These are phyloP conservation scores for Zaprionus nigranus DNA, from an alignment of 1,140 invertebrate species.

Conservation along the genomic window DNA sequence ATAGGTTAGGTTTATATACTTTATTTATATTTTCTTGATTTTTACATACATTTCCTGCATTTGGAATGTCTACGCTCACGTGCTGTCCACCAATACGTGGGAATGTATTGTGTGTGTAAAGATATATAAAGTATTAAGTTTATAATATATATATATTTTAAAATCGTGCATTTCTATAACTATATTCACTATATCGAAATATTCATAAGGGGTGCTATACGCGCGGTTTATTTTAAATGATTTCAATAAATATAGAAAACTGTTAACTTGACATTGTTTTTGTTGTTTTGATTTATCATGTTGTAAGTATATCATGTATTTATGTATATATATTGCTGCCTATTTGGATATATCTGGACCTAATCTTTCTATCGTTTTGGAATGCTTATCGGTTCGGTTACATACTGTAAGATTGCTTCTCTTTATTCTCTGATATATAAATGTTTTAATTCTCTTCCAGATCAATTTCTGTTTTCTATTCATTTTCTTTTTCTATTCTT, in stretches of 20 bases:
- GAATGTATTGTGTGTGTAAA: slow-evolving; percentile 6
- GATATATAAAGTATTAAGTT: background rate
- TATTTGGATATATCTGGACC: background rate
- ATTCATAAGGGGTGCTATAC: slow-evolving; percentile 3
- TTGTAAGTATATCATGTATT: slow-evolving; percentile 18
- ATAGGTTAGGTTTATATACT: slow-evolving; percentile 1
- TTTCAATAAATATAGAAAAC: slow-evolving; percentile 19
- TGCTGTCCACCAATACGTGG: background rate
- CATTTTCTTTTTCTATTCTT: background rate
- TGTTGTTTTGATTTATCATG: background rate
- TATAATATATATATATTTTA: slow-evolving; percentile 12
- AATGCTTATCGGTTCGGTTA: slow-evolving; percentile 9
- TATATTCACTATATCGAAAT: slow-evolving; percentile 10
- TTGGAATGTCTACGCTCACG: slow-evolving; percentile 11
- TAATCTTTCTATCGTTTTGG: background rate
- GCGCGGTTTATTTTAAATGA: background rate
- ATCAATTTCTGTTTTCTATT: background rate
- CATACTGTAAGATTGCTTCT: slow-evolving; percentile 4
- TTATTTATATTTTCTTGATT: background rate
- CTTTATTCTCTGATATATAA: background rate
- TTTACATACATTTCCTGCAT: background rate
- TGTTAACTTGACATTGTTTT: slow-evolving; percentile 1
- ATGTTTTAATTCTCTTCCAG: slow-evolving; percentile 8
- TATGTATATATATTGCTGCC: slow-evolving; percentile 12
- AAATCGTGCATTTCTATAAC: slow-evolving; percentile 21